Conservation (phyloP, 2,888 invertebrate genomes). For the Cephonodes hylas region DNA sequence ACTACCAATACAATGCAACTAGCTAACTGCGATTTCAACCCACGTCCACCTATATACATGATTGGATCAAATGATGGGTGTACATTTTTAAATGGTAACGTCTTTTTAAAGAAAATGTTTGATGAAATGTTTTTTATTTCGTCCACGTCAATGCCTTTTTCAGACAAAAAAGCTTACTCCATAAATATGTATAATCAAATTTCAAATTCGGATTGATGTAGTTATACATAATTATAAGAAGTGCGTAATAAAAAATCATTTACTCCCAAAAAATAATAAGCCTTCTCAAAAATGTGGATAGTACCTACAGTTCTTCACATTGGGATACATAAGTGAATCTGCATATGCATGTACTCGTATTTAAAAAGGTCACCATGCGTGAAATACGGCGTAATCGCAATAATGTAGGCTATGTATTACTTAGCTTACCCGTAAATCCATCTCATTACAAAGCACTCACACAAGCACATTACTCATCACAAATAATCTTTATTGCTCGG, state of each 20-base stretch:
- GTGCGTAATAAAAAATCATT: too few species aligned
- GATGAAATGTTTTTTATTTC: too few species aligned
- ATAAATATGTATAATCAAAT: too few species aligned
- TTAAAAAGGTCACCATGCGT: background rate
- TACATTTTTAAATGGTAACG: background rate
- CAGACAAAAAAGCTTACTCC: too few species aligned
- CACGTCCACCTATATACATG: background rate
- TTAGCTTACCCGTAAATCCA: slow-evolving; percentile 66
- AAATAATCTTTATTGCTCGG: slow-evolving; percentile 22
- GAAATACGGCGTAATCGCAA: background rate
- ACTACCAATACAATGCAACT: background rate
- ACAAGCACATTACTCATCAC: slow-evolving; percentile 42
- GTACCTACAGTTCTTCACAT: too few species aligned
- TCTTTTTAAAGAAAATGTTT: background rate
- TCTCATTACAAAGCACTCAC: slow-evolving; percentile 51
- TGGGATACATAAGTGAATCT: too few species aligned
- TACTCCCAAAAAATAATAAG: too few species aligned
- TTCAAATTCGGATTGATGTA: too few species aligned
- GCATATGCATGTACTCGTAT: too few species aligned
- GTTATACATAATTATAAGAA: too few species aligned
- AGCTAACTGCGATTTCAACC: background rate
- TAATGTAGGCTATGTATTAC: background rate
- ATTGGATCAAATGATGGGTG: background rate
- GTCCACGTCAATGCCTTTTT: too few species aligned
- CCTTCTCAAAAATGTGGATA: too few species aligned